phyloP scores from a whole-genome alignment of 2,113 vertebrate genomes.

The Dolichallabes microphthalmus region DNA sequence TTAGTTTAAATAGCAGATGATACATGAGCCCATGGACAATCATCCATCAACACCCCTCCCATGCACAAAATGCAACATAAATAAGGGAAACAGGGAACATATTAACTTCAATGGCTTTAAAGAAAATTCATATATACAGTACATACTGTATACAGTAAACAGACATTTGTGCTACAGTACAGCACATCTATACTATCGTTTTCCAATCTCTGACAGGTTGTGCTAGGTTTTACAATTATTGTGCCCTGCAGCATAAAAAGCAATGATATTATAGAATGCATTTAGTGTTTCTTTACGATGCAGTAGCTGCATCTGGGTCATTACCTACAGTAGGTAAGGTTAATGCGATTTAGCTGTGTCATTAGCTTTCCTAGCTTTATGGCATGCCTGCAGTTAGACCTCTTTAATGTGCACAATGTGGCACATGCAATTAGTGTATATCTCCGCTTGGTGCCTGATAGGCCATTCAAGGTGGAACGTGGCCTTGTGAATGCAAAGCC shows the following conservation, averaged over 20 bases:
- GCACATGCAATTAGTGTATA: conserved; percentile 42
- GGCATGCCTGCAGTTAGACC: conserved; percentile 39
- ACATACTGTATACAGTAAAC: neutral
- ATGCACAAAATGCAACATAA: neutral
- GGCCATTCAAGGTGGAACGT: conserved; percentile 29
- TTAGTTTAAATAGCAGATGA: neutral
- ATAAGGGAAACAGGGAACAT: neutral
- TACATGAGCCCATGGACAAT: neutral
- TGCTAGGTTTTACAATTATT: conserved; percentile 30
- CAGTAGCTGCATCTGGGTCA: conserved; percentile 16
- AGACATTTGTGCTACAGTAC: neutral
- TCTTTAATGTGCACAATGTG: conserved; percentile 45
- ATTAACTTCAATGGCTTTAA: neutral
- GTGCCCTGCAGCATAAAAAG: conserved; percentile 1
- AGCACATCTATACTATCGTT: neutral
- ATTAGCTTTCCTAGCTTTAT: conserved; percentile 37
- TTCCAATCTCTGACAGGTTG: neutral
- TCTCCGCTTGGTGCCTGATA: conserved; percentile 39
- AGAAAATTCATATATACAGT: neutral
- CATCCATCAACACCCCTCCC: conserved; percentile 1
- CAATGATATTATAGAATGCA: conserved; percentile 25
- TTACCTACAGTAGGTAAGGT: conserved; percentile 41
- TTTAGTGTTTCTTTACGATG: conserved; percentile 33
- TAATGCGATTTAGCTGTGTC: conserved; percentile 41
- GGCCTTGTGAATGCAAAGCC: conserved; percentile 42